These are phyloP conservation scores for Beaufortia kweichowensis DNA, from an alignment of 2,113 vertebrate genomes.

Conservation along the genomic window DNA sequence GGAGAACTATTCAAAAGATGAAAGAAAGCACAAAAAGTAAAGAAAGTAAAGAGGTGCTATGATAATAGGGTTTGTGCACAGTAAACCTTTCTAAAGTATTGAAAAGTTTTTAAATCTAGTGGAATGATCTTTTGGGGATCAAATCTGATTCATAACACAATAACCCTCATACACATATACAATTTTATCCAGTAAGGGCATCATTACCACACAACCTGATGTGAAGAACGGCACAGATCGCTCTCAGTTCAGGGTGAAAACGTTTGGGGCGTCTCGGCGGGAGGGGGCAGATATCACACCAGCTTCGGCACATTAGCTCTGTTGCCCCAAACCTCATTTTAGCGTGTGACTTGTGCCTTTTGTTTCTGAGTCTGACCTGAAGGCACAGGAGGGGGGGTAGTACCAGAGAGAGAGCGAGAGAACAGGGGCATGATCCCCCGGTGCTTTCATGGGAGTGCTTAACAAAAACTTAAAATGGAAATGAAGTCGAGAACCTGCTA, in stretches of 20 bases:
- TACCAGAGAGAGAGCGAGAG: slow-evolving; percentile 26
- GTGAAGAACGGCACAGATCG: background rate
- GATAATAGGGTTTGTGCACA: too few relatives aligned
- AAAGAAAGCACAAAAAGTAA: too few relatives aligned
- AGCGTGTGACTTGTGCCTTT: slow-evolving; percentile 70
- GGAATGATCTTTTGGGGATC: background rate
- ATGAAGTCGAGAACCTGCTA: slow-evolving; percentile 75
- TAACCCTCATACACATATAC: too few relatives aligned
- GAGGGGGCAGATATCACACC: slow-evolving; percentile 67
- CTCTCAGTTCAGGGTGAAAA: background rate
- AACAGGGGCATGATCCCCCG: slow-evolving; percentile 50
- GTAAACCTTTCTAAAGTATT: too few relatives aligned
- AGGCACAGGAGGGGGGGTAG: slow-evolving; percentile 30
- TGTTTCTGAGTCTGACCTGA: slow-evolving; percentile 66
- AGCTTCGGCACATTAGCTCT: slow-evolving; percentile 52
- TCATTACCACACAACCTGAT: background rate
- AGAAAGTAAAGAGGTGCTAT: too few relatives aligned
- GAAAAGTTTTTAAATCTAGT: too few relatives aligned
- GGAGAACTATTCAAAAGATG: too few relatives aligned
- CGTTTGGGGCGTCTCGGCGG: slow-evolving; percentile 48
- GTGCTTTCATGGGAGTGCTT: slow-evolving; percentile 66
- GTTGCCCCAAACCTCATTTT: slow-evolving; percentile 64
- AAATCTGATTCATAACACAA: background rate
- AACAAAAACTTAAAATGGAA: slow-evolving; percentile 73
- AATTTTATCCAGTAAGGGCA: background rate